Base-by-base conservation (phyloP, 2,888 invertebrate species). In the Tiliacea aurago region DNA sequence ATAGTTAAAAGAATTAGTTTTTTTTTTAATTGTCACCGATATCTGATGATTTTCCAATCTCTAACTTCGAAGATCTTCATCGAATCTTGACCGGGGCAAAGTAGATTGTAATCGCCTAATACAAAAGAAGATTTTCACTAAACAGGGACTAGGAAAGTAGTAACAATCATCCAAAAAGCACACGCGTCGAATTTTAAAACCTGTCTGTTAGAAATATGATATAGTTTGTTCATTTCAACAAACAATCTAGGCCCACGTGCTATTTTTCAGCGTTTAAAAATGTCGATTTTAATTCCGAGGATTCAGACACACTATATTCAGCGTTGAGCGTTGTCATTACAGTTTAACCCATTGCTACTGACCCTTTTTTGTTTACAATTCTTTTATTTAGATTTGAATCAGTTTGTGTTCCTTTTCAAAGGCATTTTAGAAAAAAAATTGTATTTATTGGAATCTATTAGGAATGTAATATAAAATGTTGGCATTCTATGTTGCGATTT, bases 381-480 rank as follows among this genome's bases (percentile, higher is more conserved):
- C 58, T 15, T 77, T 77, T 74, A 56, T 73, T 70, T 70, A 15
- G 28, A 55, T 70, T 80, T 73, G 3, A 61, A 43, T 64, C 4
- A 49, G 4, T 76, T 55, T 55, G 4, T 61, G 49, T 70, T 43
- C 28, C 0, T 18, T 62, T 55, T 56, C 75, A 69, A 76, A 76
- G 75, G 75, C 76, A 76, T 76, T 76, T 68, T 67, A 0, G n/a
- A n/a, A 23, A 76, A 76, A 55, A 55, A 33, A 47, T 49, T 75
- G 11, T 43, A 20, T 20, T 23, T 47, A 20, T 23, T 23, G 20
- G 9, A 47, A 41, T 53, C 45, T 45, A 53, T n/a, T n/a, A n/a
- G 28, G 10, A 71, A 53, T 53, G 13, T 66, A 20, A 41, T 61
- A 70, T 47, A 7, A 15, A 55, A 55, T 41, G 11, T 43, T 43